Evolutionary conservation across 2,888 invertebrate genomes (phyloP), one percentile per base, ranked within the genome.

Genomic region (Heteropelma amictum): DNA sequence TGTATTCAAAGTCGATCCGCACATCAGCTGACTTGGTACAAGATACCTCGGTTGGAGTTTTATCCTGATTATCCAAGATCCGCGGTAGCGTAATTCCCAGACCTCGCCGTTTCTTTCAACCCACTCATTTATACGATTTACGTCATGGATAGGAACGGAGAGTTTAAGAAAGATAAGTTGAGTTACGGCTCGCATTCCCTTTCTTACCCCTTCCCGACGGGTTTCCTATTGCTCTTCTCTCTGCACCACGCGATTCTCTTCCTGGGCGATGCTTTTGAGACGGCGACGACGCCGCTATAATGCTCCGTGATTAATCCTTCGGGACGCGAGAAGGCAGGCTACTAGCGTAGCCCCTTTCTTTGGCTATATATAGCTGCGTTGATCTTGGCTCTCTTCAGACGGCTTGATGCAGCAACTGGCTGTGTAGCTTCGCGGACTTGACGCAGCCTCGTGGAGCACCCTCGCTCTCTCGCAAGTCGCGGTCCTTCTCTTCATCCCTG

Each of bases 301-400:
- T 86, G 84, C 84, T 80, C 81, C 81, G 85, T 86, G 86, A 87
- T 87, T 87, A 86, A 87, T 87, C 87, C 86, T 84, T 80, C 78
- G 81, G 83, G 86, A 80, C 80, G 81, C 76, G 80, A 76, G 76
- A 67, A 77, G 77, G 74, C 78, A 76, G 80, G 77, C 72, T 73
- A 12, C 21, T 38, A 38, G 19, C 72, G 74, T 77, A 73, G 73
- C 77, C 79, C 77, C 78, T 78, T 79, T 26, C 51, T 28, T 26
- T 26, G 78, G 80, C 81, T 79, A 79, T 19, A 12, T 10, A 72
- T n/a, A n/a, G n/a, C 80, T 77, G 79, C 81, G 81, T 81, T 80
- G 77, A 60, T 51, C 76, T 72, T 71, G 60, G 76, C 49, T 54
- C 56, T 33, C 26, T 35, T 19, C 17, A 8, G n/a, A 38, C 14